Base-by-base conservation (phyloP, 2,113 vertebrate genomes). In the Nothocercus julius region DNA sequence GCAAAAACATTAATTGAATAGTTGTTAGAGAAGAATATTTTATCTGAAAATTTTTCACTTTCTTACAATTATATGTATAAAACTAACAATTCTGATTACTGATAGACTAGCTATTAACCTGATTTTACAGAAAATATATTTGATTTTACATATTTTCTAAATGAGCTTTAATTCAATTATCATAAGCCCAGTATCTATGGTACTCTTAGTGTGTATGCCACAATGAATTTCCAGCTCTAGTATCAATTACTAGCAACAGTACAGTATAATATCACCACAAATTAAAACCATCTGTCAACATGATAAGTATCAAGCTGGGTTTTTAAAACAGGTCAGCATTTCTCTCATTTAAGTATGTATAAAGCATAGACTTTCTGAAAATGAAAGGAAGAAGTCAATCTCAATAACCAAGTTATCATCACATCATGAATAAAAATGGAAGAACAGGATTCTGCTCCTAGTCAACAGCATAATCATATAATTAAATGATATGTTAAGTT, bases 211-310 rank as follows among this genome's bases (percentile, higher is more conserved):
- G 20, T 20, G n/a, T 80, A 93, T 94, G 51, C 5, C 30, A 82
- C 91, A 87, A 59, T 62, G 45, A 58, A 69, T 89, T 11, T 83
- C 24, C 73, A 30, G 58, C 70, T 79, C 25, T 75, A 62, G 24
- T 54, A 42, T 84, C 32, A 75, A 79, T 85, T 89, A 90, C 61
- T 82, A 85, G n/a, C 49, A 94, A 85, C 17, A 61, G 19, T 67
- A 36, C 28, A 68, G 28, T 36, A 70, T 77, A 87, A 58, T 67
- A 81, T 61, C 47, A 87, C 54, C 76, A 75, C 70, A 84, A 90
- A 96, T 93, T 93, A 93, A 87, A 82, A 80, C 47, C 28, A 72
- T 84, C 67, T 93, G 70, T 89, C 85, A 95, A 73, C 68, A 34
- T 38, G 42, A n/a, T 30, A 88, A 89, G n/a, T 68, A 70, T 78